Percentiles rank a stretch among this genome's conserved stretches.
Conservation (phyloP, 2,888 invertebrate species). For the Elgonia sp. region DNA sequence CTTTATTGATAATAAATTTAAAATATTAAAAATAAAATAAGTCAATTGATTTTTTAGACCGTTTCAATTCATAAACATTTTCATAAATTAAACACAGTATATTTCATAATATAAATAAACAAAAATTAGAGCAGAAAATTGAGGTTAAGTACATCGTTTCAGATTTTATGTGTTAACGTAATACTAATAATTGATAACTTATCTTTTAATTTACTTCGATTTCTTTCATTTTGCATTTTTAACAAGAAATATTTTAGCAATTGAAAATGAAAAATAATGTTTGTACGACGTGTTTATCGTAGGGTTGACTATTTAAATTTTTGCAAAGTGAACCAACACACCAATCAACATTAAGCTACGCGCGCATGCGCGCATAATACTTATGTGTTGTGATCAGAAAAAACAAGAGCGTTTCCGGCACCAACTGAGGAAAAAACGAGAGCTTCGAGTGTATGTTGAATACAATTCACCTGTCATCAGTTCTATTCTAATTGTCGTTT, state of each 20-base stretch:
- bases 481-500: no score
- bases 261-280: no score
- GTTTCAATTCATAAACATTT: not conserved
- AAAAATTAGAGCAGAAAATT: no score
- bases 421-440: not conserved
- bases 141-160: no score
- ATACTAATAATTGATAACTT: not conserved
- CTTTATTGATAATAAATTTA: not conserved
- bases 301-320: not conserved
- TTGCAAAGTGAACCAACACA: not conserved
- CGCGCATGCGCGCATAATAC: not conserved
- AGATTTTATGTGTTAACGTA: no score
- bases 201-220: not conserved
- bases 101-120: not conserved
- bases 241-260: no score
- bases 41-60: no score
- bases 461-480: no score
- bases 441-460: not conserved
- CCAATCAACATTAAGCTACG: slow-evolving; percentile 4
- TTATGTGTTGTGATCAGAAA: not conserved
- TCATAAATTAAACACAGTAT: not conserved
- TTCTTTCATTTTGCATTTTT: no score
- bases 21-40: not conserved
- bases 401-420: slow-evolving; percentile 1
- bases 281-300: no score